Evolutionary conservation across 2,797 vertebrate genomes (phyloP), one percentile per base, ranked within the genome.

Genomic region (Pangasius macronema): DNA sequence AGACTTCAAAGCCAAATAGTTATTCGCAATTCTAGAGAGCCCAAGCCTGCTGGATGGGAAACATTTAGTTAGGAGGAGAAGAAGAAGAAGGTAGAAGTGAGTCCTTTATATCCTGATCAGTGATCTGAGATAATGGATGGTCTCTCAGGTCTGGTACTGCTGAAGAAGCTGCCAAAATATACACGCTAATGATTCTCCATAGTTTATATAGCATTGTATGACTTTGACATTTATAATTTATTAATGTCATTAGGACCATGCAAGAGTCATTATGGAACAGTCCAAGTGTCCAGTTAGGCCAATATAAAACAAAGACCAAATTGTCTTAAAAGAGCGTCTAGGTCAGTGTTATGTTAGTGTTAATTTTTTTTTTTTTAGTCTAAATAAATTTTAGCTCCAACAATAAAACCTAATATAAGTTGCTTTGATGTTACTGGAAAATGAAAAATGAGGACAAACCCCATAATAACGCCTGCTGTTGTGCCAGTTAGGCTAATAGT

Each of bases 1-100:
- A 85, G 88, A 94, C 93, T 93, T 94, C 91, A 94, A 94, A 94
- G 92, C 86, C 75, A 83, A 92, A 90, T 87, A 87, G 92, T 93
- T 93, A 84, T 85, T 87, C 7, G 46, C 86, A 86, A 88, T 91
- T 88, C 86, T 83, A 87, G 84, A 72, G 84, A 88, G 86, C 83
- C 57, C 87, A 88, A 82, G 89, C 70, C 51, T 85, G 84, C 59
- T 85, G 87, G 85, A 90, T 82, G 88, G 87, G 73, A 88, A 89
- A 86, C 51, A 55, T 68, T 88, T 87, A 82, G 88, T 70, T 88
- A 85, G 81, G 85, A 88, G 70, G n/a, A n/a, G n/a, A n/a, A n/a
- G n/a, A n/a, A n/a, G 68, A 89, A 61, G 85, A 85, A 86, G 80
- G 84, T 86, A 87, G 83, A 89, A 88, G 79, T 57, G 42, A 88